phyloP scores from a whole-genome alignment of 1,140 invertebrate genomes.

The Drosophila sulfurigaster region DNA sequence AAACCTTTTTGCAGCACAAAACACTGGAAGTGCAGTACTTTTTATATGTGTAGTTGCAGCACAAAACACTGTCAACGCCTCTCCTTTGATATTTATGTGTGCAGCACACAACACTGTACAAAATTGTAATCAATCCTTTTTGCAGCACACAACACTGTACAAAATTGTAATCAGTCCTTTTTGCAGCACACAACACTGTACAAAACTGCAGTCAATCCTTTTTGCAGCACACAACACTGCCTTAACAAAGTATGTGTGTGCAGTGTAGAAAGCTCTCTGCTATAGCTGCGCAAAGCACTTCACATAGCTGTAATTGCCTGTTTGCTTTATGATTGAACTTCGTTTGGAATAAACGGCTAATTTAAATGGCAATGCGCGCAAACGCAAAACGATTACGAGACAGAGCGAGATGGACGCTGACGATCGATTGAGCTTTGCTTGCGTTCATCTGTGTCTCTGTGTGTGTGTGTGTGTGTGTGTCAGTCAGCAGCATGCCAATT shows the following conservation, averaged over 20 bases:
- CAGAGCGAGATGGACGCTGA: not conserved
- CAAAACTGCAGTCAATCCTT: no score
- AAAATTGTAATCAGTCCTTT: no score
- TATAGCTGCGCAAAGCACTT: constrained; percentile 4
- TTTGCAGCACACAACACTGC: not conserved
- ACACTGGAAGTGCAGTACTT: no score
- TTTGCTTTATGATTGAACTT: constrained; percentile 6
- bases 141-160: not conserved
- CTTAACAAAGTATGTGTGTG: not conserved
- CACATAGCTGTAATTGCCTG: constrained; percentile 5
- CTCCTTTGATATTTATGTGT: no score
- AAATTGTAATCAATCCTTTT: no score
- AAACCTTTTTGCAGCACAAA: not conserved
- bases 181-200: no score
- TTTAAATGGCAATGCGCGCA: constrained; percentile 52
- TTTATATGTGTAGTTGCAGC: no score
- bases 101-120: not conserved
- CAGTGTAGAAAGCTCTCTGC: no score
- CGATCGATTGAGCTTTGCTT: not conserved
- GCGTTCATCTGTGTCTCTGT: not conserved
- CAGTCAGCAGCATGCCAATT: constrained; percentile 65
- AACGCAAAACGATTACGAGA: constrained; percentile 68
- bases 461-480: not conserved
- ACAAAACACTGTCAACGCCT: no score
- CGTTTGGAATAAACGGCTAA: constrained; percentile 32